Evolutionary conservation across 2,113 vertebrate genomes (phyloP), one percentile per base, ranked within the genome.

Genomic region (Nycticryphes semicollaris): DNA sequence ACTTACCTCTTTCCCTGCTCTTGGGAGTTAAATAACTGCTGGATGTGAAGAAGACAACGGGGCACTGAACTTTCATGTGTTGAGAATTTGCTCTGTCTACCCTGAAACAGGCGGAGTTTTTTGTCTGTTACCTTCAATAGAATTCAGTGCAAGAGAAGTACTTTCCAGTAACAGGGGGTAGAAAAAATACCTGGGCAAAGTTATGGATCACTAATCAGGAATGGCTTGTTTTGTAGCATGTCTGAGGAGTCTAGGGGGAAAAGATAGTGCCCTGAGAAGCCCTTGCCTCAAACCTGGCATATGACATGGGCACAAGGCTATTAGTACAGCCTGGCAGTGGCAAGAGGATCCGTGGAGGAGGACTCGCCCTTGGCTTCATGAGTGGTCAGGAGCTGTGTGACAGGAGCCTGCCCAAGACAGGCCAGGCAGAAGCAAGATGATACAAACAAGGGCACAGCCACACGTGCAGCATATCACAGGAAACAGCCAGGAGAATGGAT

Each of bases 381-480:
- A 69, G 28, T 21, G 41, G 23, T 15, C 22, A 78, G 56, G 47
- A 87, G n/a, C 62, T 72, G 43, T 0, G 1, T 27, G 51, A 21
- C 74, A 74, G 43, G 37, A 67, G 22, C 31, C 48, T 54, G 57
- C 39, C 4, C 3, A 79, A 79, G 24, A 60, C 66, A 81, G 1
- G 1, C 9, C 56, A 89, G 64, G 54, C 22, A 59, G 12, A 69
- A 63, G 57, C 33, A 50, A 12, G 51, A 28, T 64, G 84, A 87
- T 88, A 35, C 35, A 93, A 81, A 56, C 20, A 57, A 87, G 62
- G 62, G 45, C 67, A 72, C 0, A 5, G 70, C 53, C 70, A 64
- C 85, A 87, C 0, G 0, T 0, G 0, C 51, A 82, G 81, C 53
- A 28, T 53, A 70, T 68, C 6, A 2, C 1, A 0, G 75, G 66